Evolutionary conservation across 2,888 invertebrate species (phyloP), one percentile per base, ranked within the genome.

Genomic region (Hemicrepidius hirtus): DNA sequence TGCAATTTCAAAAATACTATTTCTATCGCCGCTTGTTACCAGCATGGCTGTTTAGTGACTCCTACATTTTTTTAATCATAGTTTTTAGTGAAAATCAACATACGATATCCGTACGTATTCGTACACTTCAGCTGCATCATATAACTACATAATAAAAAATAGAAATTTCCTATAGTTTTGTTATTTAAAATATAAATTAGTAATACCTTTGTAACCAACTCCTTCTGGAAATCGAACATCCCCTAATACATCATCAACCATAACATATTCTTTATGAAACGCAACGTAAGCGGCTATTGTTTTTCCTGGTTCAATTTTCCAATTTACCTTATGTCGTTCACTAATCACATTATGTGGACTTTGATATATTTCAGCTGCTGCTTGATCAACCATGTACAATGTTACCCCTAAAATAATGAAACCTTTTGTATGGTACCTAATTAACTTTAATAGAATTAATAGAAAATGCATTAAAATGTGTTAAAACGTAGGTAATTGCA

Each of bases 211-310:
- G 75, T 89, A 84, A 41, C 87, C 88, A 37, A 91, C 85, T 0
- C 91, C 90, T 35, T 90, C 88, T 0, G 90, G 87, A 83, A 91
- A 91, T 50, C 91, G 84, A 0, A 87, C 82, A 83, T 91, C 91
- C 1, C 87, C 85, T 50, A 87, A 85, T 16, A 90, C 88, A 77
- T 91, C 90, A 21, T 89, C 88, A 0, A 90, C 82, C 13, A 90
- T 82, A 0, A 91, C 84, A 71, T 86, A 88, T 79, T 90, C 89
- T 75, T 89, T 91, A 35, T 88, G 88, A 28, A 80, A 85, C 0
- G 91, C 91, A 1, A 88, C 91, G 82, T 89, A 90, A 0, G 89
- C 89, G 0, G 91, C 90, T 10, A 90, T 87, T 16, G 88, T 87
- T 73, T 87, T 88, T 0, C 88, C 89, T 80, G 88, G 87, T 78